These are phyloP conservation scores for Scrobipalpa atriplicella DNA, from an alignment of 2,888 invertebrate genomes.

Conservation along the genomic window DNA sequence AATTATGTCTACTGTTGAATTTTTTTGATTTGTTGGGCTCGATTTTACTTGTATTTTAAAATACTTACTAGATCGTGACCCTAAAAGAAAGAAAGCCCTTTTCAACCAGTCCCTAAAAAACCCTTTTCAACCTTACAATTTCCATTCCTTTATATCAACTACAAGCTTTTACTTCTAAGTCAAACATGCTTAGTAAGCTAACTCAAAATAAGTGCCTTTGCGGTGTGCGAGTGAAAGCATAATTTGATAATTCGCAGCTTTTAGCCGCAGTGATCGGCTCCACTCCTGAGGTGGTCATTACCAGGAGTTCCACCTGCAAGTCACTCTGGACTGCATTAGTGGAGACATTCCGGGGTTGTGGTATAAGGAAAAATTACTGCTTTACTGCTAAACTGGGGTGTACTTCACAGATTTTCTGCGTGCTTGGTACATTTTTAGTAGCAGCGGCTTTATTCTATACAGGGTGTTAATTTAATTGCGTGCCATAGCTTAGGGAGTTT, in stretches of 20 bases:
- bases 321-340: constrained; percentile 65
- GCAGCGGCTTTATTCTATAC: too few relatives aligned
- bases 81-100: too few relatives aligned
- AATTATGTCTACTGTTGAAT: too few relatives aligned
- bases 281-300: constrained; percentile 8
- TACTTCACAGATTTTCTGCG: too few relatives aligned
- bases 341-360: constrained; percentile 43
- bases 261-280: background rate
- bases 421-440: too few relatives aligned
- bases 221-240: constrained; percentile 16
- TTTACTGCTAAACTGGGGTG: too few relatives aligned
- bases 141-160: background rate
- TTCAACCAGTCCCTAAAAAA: background rate
- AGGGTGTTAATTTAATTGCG: too few relatives aligned
- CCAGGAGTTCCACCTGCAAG: constrained; percentile 54
- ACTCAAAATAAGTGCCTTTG: constrained; percentile 1
- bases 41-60: too few relatives aligned
- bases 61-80: too few relatives aligned
- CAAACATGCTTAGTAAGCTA: constrained; percentile 15
- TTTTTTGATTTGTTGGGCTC: too few relatives aligned
- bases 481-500: too few relatives aligned
- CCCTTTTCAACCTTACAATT: background rate
- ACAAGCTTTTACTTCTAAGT: constrained; percentile 10
- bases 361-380: constrained; percentile 5
- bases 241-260: constrained; percentile 24